Evolutionary conservation across 2,113 vertebrate genomes (phyloP).

Genomic region (Varanus komodoensis): DNA sequence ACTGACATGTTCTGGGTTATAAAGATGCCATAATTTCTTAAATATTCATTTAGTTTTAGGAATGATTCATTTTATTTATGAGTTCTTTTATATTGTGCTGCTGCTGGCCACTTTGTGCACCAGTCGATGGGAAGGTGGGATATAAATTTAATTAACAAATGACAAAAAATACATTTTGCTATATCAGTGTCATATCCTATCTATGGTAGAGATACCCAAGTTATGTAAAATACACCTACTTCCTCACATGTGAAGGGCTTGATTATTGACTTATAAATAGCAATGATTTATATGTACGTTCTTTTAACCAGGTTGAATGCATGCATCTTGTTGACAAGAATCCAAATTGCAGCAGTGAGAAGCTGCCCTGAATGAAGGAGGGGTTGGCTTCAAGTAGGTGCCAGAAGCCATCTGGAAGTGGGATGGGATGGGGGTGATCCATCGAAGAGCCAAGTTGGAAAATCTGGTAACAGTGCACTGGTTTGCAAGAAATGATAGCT

Average conservation of each 20-base stretch:
- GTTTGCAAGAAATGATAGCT: no score
- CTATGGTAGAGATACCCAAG: no score
- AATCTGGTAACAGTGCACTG: background rate
- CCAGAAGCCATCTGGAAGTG: background rate
- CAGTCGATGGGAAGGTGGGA: background rate
- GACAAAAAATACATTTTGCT: background rate
- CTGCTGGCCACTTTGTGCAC: background rate
- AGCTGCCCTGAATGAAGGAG: background rate
- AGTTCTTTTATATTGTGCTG: background rate
- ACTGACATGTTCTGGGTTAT: background rate
- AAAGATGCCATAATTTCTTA: no score
- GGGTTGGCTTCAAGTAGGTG: background rate
- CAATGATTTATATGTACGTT: no score
- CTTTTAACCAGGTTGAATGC: background rate
- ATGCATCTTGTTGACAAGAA: background rate
- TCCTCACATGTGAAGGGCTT: no score
- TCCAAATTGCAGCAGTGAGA: background rate
- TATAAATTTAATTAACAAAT: background rate
- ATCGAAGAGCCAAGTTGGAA: background rate
- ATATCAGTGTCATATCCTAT: background rate
- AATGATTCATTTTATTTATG: background rate
- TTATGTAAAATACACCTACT: no score
- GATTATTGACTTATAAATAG: no score
- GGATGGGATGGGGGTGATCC: background rate
- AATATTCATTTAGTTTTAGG: background rate